Base-by-base conservation (phyloP, 2,888 invertebrate species). In the Spilosoma lubricipeda region DNA sequence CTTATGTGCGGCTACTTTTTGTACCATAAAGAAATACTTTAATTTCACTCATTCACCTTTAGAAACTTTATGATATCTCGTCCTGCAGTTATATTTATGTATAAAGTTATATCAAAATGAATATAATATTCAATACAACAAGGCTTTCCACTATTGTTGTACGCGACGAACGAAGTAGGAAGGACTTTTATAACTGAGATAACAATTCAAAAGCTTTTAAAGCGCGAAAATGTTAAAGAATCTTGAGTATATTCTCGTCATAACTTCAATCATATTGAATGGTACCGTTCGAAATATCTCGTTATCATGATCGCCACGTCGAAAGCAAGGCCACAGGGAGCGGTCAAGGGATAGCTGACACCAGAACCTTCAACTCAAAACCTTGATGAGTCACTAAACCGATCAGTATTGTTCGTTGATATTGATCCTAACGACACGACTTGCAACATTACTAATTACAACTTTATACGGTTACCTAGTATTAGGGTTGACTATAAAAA, bases 301-400 rank as follows among this genome's bases (percentile, higher is more conserved):
- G 87, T 90, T 93, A 94, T 93, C 91, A 87, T 86, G 90, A 92
- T 93, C 91, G 85, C 76, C 78, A 75, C 63, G 90, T 92, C 90
- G 94, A 94, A 94, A 94, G 94, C 94, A 94, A 95, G 95, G 95
- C 88, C 90, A 86, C 85, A 88, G 92, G 93, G 93, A 90, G 90
- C 91, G 94, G 93, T 93, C 93, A 94, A 93, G 93, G 94, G 94
- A 93, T 93, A 91, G 88, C 79, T 70, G 76, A 70, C 71, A 74
- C 85, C 82, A 81, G 85, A 86, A 88, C 92, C 93, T 93, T 94
- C 93, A 93, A 91, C 92, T 78, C 91, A 89, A 80, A 85, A 89
- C 91, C 90, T 90, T 91, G 90, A 90, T 94, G 94, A 93, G 88
- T 94, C 93, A 93, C 83, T 86, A 85, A 75, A 72, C 84, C 87